Evolutionary conservation across 2,888 invertebrate genomes (phyloP), one percentile per base, ranked within the genome.

Genomic region (Dermolepida albohirtum): DNA sequence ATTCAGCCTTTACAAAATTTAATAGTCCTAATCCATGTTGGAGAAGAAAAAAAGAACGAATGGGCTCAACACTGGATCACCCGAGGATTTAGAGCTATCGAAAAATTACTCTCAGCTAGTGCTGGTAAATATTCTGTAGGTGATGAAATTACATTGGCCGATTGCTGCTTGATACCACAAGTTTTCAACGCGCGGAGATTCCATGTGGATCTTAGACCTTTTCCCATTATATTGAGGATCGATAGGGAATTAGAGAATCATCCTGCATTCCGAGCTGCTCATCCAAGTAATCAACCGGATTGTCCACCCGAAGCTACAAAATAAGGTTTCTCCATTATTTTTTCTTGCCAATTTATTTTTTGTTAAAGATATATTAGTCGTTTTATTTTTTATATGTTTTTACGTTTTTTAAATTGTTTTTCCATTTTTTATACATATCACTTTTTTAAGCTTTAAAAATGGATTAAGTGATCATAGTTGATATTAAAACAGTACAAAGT

Each of bases 1-100:
- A 97, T 98, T 76, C 98, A 99, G 82, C 98, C 98, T 0, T 84
- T 98, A 43, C 98, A 98, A 84, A 98, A 98, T 85, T 85, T 96
- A 49, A 89, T 90, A 72, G 95, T 97, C 4, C 85, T 97, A 10
- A 92, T 94, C 76, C 90, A 93, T 75, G 94, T 95, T 16, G 94
- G 94, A 1, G 94, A 94, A 80, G 94, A 94, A 77, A 93, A 94
- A 83, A 93, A 94, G 81, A 92, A 91, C 77, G 95, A 94, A 81
- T 98, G 97, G 97, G 95, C 94, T 0, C 92, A 94, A 77, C 93
- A 94, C 81, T 97, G 94, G 94, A 97, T 98, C 73, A 92, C 89
- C 50, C 87, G 92, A 72, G 97, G 97, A 1, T 95, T 98, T 80
- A 86, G 89, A 80, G 97, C 95, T 0, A 90, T 97, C 6, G 98